Percentiles rank a stretch among this genome's conserved stretches.
phyloP scores from a whole-genome alignment of 1,140 invertebrate genomes.

The Maniola jurtina region DNA sequence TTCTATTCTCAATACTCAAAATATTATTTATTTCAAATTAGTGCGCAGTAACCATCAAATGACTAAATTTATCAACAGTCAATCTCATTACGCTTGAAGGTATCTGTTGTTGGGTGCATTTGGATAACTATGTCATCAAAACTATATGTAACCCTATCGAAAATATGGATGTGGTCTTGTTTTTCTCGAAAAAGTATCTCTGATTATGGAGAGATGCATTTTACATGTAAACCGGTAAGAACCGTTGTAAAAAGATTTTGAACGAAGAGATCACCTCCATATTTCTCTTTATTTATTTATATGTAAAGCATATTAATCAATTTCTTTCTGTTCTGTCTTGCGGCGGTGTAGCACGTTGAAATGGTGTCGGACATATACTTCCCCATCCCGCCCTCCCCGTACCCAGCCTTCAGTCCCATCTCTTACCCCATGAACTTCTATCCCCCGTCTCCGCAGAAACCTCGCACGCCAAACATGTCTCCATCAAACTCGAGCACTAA shows the following conservation, averaged over 20 bases:
- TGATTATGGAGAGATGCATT: no score
- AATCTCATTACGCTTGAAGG: slow-evolving; percentile 38
- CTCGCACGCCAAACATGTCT: slow-evolving; percentile 52
- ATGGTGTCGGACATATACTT: slow-evolving; percentile 87
- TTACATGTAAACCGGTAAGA: no score
- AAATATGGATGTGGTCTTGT: neutral
- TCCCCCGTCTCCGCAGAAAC: slow-evolving; percentile 52
- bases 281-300: slow-evolving; percentile 27
- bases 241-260: no score
- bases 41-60: neutral
- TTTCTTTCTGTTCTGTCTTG: slow-evolving; percentile 75
- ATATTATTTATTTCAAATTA: no score
- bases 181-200: neutral
- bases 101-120: slow-evolving; percentile 58
- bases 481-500: slow-evolving; percentile 48
- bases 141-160: slow-evolving; percentile 14
- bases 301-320: slow-evolving; percentile 58
- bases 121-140: slow-evolving; percentile 41
- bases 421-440: slow-evolving; percentile 70
- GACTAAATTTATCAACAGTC: slow-evolving; percentile 3
- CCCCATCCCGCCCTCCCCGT: slow-evolving; percentile 68
- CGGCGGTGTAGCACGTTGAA: slow-evolving; percentile 82
- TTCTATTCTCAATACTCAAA: no score
- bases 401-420: slow-evolving; percentile 66
- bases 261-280: slow-evolving; percentile 26